Evolutionary conservation across 2,113 vertebrate species (phyloP), one percentile per base, ranked within the genome.

Genomic region (Nipponia nippon): DNA sequence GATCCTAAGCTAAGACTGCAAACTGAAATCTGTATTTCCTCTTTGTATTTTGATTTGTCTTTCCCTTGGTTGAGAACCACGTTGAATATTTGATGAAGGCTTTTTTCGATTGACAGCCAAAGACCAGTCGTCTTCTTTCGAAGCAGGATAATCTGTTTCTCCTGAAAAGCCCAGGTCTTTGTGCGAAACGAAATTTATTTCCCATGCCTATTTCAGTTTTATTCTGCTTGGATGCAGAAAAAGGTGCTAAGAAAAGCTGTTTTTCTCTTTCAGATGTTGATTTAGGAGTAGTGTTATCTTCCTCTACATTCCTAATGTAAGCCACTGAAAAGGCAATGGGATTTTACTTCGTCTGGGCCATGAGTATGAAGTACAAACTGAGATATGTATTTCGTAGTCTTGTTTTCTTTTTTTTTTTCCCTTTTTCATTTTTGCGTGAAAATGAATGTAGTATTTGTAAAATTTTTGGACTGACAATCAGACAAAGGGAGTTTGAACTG

Each of bases 1-100:
- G 21, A 77, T 56, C 59, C n/a, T 27, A 9, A 7, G 19, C 32
- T 11, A 14, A 65, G 53, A 7, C 18, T 34, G 40, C 7, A 9
- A 55, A 14, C 38, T 30, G 53, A 47, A 89, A 76, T 47, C 62
- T 15, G 0, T 5, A 0, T 38, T 72, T 81, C 40, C 34, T 73
- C 72, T 46, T 44, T 38, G 11, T 23, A 2, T 40, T 52, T 38
- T 44, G n/a, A 16, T 65, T 69, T 52, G 70, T 47, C 67, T 83
- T 59, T 73, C 70, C 71, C 21, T 36, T 18, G 0, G 7, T 32
- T 4, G 1, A 80, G 56, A 58, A 46, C 25, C 13, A 3, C 0
- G 0, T 6, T 15, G 70, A 50, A 30, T 42, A 16, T 20, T 61
- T 55, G 63, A n/a, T 58, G 13, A 53, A 58, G 17, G 17, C 49